phyloP scores from a whole-genome alignment of 2,888 invertebrate genomes.

The Drosophila cognata region DNA sequence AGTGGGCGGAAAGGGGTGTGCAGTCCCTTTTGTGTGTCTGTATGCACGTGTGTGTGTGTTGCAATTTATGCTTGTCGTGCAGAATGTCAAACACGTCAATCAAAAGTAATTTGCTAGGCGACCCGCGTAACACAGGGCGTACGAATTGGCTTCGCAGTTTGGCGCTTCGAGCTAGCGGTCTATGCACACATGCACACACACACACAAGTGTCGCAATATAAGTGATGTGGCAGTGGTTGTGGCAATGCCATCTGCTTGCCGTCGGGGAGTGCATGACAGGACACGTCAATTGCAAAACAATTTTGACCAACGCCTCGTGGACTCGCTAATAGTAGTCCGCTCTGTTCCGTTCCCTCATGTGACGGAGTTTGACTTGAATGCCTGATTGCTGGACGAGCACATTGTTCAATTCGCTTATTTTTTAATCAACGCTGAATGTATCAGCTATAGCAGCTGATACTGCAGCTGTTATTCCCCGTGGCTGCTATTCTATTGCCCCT shows the following conservation, averaged over 20 bases:
- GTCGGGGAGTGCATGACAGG: constrained; percentile 43
- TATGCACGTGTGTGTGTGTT: constrained; percentile 2
- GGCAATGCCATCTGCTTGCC: constrained; percentile 12
- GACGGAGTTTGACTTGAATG: neutral
- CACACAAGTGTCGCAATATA: constrained; percentile 4
- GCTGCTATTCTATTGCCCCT: constrained; percentile 7
- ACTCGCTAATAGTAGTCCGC: constrained; percentile 30
- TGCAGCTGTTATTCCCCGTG: constrained; percentile 1
- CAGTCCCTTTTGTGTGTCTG: neutral
- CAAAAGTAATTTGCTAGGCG: constrained; percentile 73
- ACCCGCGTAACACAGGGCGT: constrained; percentile 52
- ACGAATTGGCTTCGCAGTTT: constrained; percentile 48
- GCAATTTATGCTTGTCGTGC: constrained; percentile 76
- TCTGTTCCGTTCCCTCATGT: constrained; percentile 16
- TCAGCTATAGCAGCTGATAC: neutral
- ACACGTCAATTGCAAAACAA: constrained; percentile 65
- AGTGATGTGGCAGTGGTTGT: constrained; percentile 10
- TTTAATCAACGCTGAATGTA: constrained; percentile 12
- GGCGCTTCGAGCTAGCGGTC: constrained; percentile 13
- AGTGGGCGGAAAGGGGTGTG: constrained; percentile 18
- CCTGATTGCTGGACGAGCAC: constrained; percentile 3
- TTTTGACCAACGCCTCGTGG: constrained; percentile 46
- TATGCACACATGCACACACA: constrained; percentile 11
- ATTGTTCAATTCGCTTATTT: constrained; percentile 28
- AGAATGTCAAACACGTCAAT: constrained; percentile 80